A percentile compares a stretch with the other conserved stretches of the same genome.
These are phyloP conservation scores for Poeciliopsis turrubarensis DNA, from an alignment of 2,113 vertebrate species.

Conservation along the genomic window DNA sequence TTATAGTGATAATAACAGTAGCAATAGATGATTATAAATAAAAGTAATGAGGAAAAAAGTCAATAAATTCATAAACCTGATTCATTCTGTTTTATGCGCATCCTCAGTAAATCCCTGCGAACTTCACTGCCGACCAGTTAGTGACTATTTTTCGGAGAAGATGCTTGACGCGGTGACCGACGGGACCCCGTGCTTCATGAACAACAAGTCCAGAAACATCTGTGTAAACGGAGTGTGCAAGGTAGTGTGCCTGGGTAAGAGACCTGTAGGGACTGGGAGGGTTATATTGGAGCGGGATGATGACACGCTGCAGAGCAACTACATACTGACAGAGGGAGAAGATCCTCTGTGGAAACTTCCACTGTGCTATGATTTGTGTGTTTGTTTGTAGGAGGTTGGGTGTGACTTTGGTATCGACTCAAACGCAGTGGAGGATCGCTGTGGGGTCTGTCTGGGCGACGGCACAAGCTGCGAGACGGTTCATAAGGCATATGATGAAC, in stretches of 20 bases:
- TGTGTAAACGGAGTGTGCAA: conserved; percentile 99
- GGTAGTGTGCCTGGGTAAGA: conserved; percentile 89
- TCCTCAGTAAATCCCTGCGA: conserved; percentile 90
- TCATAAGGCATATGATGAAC: conserved; percentile 86
- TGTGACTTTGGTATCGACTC: conserved; percentile 97
- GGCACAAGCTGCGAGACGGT: conserved; percentile 90
- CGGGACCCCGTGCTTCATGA: conserved; percentile 94
- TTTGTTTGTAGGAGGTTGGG: conserved; percentile 84
- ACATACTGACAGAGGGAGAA: background rate
- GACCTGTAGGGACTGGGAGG: conserved; percentile 42
- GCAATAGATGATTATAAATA: no score
- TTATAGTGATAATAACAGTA: no score
- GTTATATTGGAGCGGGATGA: conserved; percentile 9
- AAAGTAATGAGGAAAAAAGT: background rate
- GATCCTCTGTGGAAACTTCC: conserved; percentile 3
- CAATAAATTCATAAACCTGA: background rate
- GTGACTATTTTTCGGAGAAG: conserved; percentile 91
- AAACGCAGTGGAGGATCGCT: conserved; percentile 91
- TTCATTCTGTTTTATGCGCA: background rate
- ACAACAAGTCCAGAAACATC: conserved; percentile 87
- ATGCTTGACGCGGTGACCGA: conserved; percentile 95
- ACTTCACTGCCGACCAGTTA: conserved; percentile 89
- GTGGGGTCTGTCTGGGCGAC: conserved; percentile 93
- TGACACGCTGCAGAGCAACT: conserved; percentile 4
- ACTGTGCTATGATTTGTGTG: conserved; percentile 24